Conservation (phyloP, 1,140 invertebrate genomes). For the Lepidurus apus region DNA sequence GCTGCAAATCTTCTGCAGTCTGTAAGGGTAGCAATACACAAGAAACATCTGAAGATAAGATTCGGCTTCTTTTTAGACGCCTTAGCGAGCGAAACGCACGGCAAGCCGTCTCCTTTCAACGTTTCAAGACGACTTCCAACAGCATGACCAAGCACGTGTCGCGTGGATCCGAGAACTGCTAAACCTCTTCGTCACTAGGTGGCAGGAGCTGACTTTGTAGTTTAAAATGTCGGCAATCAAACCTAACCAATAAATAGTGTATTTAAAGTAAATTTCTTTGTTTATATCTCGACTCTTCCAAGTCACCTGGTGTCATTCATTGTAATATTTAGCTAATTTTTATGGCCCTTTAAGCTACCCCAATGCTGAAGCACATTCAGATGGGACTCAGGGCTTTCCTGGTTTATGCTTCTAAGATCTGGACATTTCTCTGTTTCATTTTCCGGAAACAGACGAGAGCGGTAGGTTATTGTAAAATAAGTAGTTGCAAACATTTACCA, state of each 20-base stretch:
- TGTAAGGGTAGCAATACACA: too few species aligned
- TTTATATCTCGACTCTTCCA: background rate
- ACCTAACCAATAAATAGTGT: slow-evolving; percentile 1
- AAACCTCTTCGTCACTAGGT: background rate
- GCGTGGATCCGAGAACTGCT: background rate
- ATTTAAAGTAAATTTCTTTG: background rate
- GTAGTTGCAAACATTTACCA: slow-evolving; percentile 19
- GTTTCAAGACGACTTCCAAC: background rate
- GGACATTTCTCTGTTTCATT: slow-evolving; percentile 96
- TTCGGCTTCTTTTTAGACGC: too few species aligned
- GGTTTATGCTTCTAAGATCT: slow-evolving; percentile 89
- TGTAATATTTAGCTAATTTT: background rate
- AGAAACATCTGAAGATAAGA: too few species aligned
- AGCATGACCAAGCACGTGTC: background rate
- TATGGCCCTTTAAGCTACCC: background rate
- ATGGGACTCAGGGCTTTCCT: slow-evolving; percentile 94
- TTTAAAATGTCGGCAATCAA: slow-evolving; percentile 22
- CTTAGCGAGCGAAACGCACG: too few species aligned
- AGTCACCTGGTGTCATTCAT: background rate
- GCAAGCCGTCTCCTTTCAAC: background rate
- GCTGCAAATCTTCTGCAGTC: too few species aligned
- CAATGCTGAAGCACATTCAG: slow-evolving; percentile 93
- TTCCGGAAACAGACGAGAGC: slow-evolving; percentile 90
- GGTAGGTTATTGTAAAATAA: slow-evolving; percentile 62
- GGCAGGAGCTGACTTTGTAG: background rate